phyloP scores from a whole-genome alignment of 2,797 vertebrate genomes.

The Oophaga sylvatica region DNA sequence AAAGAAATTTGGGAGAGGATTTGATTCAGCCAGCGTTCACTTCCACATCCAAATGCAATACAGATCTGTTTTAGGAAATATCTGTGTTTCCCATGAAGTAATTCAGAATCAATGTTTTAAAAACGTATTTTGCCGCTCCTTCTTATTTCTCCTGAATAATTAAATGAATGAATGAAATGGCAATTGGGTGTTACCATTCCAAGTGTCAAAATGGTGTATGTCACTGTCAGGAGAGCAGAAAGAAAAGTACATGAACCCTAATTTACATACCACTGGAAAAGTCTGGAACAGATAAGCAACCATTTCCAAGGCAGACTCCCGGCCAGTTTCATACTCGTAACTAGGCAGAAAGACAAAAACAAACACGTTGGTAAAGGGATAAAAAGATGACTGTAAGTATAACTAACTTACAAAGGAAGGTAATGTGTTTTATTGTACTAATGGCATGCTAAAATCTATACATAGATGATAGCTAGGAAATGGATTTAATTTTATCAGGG shows the following conservation, averaged over 20 bases:
- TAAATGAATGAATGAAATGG: too few species aligned
- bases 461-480: background rate
- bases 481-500: background rate
- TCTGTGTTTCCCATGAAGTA: too few species aligned
- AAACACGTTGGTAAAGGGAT: background rate
- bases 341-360: conserved; percentile 62
- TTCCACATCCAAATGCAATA: background rate
- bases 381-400: background rate
- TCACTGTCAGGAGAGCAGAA: too few species aligned
- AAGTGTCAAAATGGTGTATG: too few species aligned
- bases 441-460: background rate
- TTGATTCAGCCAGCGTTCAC: background rate
- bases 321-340: conserved; percentile 92
- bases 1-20: background rate
- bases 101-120: too few species aligned
- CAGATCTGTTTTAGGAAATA: too few species aligned
- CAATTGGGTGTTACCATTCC: too few species aligned
- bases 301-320: conserved; percentile 92
- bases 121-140: too few species aligned
- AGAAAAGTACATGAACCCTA: background rate
- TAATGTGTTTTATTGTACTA: background rate
- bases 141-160: too few species aligned
- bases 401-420: background rate
- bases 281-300: conserved; percentile 86
- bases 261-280: conserved; percentile 84